Base-by-base conservation (phyloP, 2,797 vertebrate genomes). In the Rhyacichthys aspro region DNA sequence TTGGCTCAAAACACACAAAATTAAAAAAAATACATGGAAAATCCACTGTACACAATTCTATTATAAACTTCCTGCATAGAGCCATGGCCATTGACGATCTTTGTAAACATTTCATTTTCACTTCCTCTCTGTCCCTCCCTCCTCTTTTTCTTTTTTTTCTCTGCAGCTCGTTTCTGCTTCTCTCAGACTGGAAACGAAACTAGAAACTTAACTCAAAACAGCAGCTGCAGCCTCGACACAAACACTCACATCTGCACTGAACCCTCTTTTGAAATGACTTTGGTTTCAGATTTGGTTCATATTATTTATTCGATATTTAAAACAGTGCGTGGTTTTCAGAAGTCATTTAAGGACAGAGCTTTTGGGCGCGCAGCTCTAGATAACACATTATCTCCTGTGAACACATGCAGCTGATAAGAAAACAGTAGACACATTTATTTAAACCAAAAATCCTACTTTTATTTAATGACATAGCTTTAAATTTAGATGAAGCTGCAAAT, bases 81-180 rank as follows among this genome's bases (percentile, higher is more conserved):
- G 23, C 7, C 19, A 2, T 2, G 23, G 0, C 0, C 6, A 79
- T 58, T 81, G 67, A 84, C 61, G 82, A 87, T 83, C 85, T 87
- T 76, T 60, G 79, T 11, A 86, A 74, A 81, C 72, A 93, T 95
- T 95, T 96, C 94, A 92, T 96, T 96, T 96, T 95, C 94, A 92
- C 93, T 95, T 96, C 94, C 94, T 91, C 57, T 45, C 4, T 43
- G 9, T 0, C 6, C 16, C 42, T 18, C 11, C 1, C 3, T 28
- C 23, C 23, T 28, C 23, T 6, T 28, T 28, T 28, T 28, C 23
- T 28, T 1, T 14, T 10, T 11, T 38, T 43, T 18, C 8, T 7
- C 14, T 6, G 0, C 37, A 9, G 1, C 10, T 48, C 36, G 1
- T 63, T 79, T 71, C 67, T 67, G 32, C 10, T 0, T 14, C 2